A percentile compares a stretch with the other conserved stretches of the same genome.
Evolutionary conservation across 2,888 invertebrate species (phyloP).

Genomic region (Andrena dorsata): DNA sequence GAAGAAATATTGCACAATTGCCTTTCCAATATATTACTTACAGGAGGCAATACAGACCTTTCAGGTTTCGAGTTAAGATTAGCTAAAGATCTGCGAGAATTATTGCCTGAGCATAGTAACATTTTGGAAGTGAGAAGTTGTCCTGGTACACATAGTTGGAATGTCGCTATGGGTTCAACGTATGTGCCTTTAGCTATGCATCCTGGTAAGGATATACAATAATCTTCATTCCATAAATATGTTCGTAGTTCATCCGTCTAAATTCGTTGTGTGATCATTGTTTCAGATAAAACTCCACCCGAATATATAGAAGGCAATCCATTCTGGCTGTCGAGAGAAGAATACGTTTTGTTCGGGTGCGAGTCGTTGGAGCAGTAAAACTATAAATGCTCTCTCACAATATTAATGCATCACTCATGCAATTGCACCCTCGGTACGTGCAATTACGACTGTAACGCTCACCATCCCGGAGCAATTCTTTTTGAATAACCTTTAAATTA

Average conservation of each 20-base stretch:
- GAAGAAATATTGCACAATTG: slow-evolving; percentile 82
- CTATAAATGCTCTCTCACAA: slow-evolving; percentile 50
- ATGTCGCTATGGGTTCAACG: slow-evolving; percentile 84
- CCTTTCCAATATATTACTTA: slow-evolving; percentile 83
- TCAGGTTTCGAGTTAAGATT: slow-evolving; percentile 83
- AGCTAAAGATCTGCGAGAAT: slow-evolving; percentile 81
- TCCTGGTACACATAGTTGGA: slow-evolving; percentile 84
- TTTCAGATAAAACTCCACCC: slow-evolving; percentile 82
- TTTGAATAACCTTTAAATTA: slow-evolving; percentile 78
- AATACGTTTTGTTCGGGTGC: slow-evolving; percentile 84
- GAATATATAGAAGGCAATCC: slow-evolving; percentile 83
- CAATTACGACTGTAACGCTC: slow-evolving; percentile 77
- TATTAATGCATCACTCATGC: slow-evolving; percentile 52
- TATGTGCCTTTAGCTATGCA: slow-evolving; percentile 83
- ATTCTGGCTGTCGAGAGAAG: slow-evolving; percentile 85
- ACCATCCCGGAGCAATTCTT: slow-evolving; percentile 79
- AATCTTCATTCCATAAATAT: slow-evolving; percentile 2
- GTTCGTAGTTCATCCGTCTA: neutral
- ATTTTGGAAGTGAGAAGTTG: slow-evolving; percentile 83
- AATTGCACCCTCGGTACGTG: slow-evolving; percentile 34
- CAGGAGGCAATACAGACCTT: slow-evolving; percentile 84
- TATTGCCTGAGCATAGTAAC: slow-evolving; percentile 82
- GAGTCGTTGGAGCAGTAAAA: slow-evolving; percentile 80
- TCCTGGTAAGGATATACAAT: slow-evolving; percentile 76
- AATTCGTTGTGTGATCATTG: neutral